Base-by-base conservation (phyloP, 2,113 vertebrate species). In the Pedetes capensis region DNA sequence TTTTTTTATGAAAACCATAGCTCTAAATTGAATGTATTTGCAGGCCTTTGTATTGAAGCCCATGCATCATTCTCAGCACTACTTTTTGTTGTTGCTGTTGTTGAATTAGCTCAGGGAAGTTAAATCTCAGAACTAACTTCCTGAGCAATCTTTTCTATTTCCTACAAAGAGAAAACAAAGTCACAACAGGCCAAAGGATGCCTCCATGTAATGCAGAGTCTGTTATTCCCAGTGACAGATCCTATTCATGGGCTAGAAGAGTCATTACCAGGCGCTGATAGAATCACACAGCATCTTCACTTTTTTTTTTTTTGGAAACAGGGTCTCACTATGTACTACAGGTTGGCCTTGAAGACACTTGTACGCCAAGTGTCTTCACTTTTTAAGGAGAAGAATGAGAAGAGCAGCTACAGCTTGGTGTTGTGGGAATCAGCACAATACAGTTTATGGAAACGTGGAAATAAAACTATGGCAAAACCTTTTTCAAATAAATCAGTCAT, bases 1-100 rank as follows among this genome's bases (percentile, higher is more conserved):
- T n/a, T n/a, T n/a, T 92, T 85, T 97, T 57, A 94, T 93, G 91
- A 91, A 95, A 95, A 91, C 34, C 85, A 71, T 71, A 94, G 74
- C 74, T 87, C 82, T 49, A 55, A 83, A 86, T 55, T 51, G 34
- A 95, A 95, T 55, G 42, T 14, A 57, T 91, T 89, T 89, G 27
- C 78, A 69, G 76, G 47, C 88, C 66, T 92, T 88, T 87, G 8
- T 53, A 49, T 42, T 61, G 37, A 82, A 96, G 75, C 42, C 22
- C 57, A 13, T 8, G 29, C 25, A 68, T 49, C 29, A 23, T 51
- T 93, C 80, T 87, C 51, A 81, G 82, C 29, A 83, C 23, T 0
- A 2, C 64, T 69, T 86, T 84, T 72, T 90, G 42, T 82, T 81
- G n/a, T 53, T 61, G 81, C 32, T 84, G 27, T 68, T 91, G 72